Base-by-base conservation (phyloP, 2,888 invertebrate genomes). In the Xestia ashworthii region DNA sequence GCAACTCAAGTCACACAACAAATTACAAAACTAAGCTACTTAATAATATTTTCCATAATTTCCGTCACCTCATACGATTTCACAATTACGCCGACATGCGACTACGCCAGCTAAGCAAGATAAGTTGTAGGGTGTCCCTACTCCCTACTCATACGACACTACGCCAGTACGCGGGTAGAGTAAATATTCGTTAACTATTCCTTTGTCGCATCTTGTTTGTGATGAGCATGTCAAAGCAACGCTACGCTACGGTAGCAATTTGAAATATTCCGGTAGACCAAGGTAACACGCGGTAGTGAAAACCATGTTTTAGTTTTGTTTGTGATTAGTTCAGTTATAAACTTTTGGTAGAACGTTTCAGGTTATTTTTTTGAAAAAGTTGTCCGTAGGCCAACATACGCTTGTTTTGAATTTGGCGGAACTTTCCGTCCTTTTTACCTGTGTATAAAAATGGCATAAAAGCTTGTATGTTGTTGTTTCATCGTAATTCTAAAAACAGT, bases 181-280 rank as follows among this genome's bases (percentile, higher is more conserved):
- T 88, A 93, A 93, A 93, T 92, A 93, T 94, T 94, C 93, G 93
- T 94, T 93, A 95, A 95, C 94, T 93, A 95, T 95, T 94, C 94
- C 94, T 94, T 94, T 94, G 94, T 93, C 90, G 88, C 89, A 82
- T 89, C 88, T 89, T 90, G 91, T 89, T 91, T 86, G 84, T 91
- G 94, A 93, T 90, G 91, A 92, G 91, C 89, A 84, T 92, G 91
- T 90, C 92, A 92, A 90, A 91, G 90, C 84, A 87, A 85, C 78
- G 81, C 82, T 89, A 78, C 78, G 83, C 85, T 82, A 91, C 82
- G 83, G 60, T 64, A 78, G 74, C 77, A 81, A 89, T 88, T 89
- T 82, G 58, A 76, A 84, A 87, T 86, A 87, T 88, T 77, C 12
- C 50, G 11, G 76, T 77, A 72, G 44, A 74, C 46, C 48, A 65